A percentile compares a stretch with the other conserved stretches of the same genome.
Conservation (phyloP, 2,888 invertebrate species). For the Pristionchus arcanus region DNA sequence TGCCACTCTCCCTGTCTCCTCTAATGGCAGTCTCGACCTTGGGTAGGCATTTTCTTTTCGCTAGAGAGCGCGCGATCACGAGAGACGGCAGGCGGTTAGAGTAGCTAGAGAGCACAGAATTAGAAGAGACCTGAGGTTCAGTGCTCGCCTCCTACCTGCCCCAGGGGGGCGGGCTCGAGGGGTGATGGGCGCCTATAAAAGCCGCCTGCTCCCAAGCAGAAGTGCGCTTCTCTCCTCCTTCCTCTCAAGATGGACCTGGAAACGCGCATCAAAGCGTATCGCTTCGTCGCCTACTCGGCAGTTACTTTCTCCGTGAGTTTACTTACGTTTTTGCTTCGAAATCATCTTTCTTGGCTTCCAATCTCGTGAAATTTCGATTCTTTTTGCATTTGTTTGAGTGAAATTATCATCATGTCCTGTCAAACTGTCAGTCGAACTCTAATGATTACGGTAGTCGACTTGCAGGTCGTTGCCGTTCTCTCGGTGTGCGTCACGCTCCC, state of each 20-base stretch:
- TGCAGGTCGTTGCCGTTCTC: conserved; percentile 65
- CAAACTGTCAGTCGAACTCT: neutral
- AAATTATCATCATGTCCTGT: neutral
- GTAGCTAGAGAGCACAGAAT: neutral
- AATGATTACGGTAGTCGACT: neutral
- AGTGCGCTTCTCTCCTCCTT: conserved; percentile 28
- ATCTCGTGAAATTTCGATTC: neutral
- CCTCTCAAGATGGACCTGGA: conserved; percentile 60
- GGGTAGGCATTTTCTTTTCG: neutral
- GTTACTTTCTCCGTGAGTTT: conserved; percentile 62
- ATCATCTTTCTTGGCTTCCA: neutral
- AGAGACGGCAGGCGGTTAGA: conserved; percentile 5
- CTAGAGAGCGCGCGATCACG: neutral
- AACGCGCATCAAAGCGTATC: conserved; percentile 65
- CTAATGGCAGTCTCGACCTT: conserved; percentile 32
- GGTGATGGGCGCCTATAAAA: conserved; percentile 13
- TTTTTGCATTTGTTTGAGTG: neutral
- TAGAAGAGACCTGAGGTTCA: neutral
- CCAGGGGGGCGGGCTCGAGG: neutral
- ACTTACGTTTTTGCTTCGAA: neutral
- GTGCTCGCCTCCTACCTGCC: neutral
- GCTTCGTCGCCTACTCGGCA: conserved; percentile 65
- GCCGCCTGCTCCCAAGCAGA: neutral
- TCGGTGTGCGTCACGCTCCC: conserved; percentile 75
- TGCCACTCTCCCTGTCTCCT: neutral